These are phyloP conservation scores for Zaprionus capensis DNA, from an alignment of 1,140 invertebrate species.

Conservation along the genomic window DNA sequence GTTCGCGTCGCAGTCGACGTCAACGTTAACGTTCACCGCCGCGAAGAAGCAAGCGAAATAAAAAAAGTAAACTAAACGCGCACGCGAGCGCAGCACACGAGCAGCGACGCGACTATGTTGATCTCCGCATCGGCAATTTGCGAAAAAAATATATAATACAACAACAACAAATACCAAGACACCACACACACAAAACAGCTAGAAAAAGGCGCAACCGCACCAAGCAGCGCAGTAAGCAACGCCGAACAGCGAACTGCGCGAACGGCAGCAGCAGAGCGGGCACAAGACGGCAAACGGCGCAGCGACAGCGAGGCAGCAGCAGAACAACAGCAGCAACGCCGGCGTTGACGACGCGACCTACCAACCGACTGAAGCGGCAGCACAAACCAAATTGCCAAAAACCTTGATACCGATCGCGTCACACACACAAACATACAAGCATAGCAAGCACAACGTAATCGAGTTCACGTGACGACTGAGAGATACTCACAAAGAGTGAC, in stretches of 20 bases:
- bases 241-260: background rate
- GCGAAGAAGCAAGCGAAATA: background rate
- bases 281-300: constrained; percentile 34
- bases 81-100: constrained; percentile 63
- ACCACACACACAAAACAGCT: constrained; percentile 60
- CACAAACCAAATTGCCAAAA: constrained; percentile 84
- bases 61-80: constrained; percentile 50
- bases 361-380: constrained; percentile 78
- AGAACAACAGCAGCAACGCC: constrained; percentile 57
- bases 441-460: constrained; percentile 4
- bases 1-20: constrained; percentile 27
- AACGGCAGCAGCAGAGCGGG: background rate
- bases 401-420: constrained; percentile 83
- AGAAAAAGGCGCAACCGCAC: constrained; percentile 76
- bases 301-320: constrained; percentile 39
- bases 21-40: constrained; percentile 17
- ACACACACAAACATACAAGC: constrained; percentile 45
- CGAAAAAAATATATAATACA: constrained; percentile 56
- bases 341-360: constrained; percentile 77
- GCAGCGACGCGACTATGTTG: constrained; percentile 58
- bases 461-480: constrained; percentile 4
- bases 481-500: constrained; percentile 26
- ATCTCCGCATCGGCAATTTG: constrained; percentile 73
- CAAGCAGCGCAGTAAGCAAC: constrained; percentile 48
- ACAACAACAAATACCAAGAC: constrained; percentile 23